Base-by-base conservation (phyloP, 2,113 vertebrate genomes). In the Cygnus atratus region DNA sequence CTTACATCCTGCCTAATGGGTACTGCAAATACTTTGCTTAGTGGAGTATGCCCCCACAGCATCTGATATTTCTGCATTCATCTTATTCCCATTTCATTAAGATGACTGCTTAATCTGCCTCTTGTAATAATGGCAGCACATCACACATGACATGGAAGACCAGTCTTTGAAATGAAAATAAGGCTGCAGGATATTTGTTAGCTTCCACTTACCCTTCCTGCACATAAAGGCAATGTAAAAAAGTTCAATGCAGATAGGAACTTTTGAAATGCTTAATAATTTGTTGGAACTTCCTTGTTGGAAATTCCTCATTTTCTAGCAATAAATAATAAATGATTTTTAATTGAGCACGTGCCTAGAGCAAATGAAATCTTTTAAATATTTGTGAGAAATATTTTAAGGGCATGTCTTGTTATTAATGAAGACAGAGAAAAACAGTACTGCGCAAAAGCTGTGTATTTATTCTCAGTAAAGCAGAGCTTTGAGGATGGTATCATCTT, bases 1-100 rank as follows among this genome's bases (percentile, higher is more conserved):
- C 73, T 91, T 90, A 80, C 50, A 74, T 58, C 90, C 84, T 70
- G 48, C 62, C 72, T 86, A 86, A 92, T 31, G 77, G 39, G 18
- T 86, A 82, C 66, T 1, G 9, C 73, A 68, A 94, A 92, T 70
- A 92, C 31, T 91, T 90, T 71, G 59, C 72, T 78, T 61, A 76
- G 72, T 61, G 43, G 70, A 78, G 65, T 76, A 88, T 59, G 35
- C 31, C 68, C 41, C 59, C 80, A 80, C 44, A 92, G 44, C 48
- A 82, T 18, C 71, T 71, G 79, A 70, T 81, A 83, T 44, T 77
- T 91, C 68, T 75, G 62, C 87, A 95, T 92, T 94, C 44, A 92
- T 94, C 73, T 91, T 88, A 61, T 26, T 96, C 17, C 3, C 61
- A 88, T 88, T 95, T 91, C 82, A 87, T 95, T 96, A 92, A 90